phyloP scores from a whole-genome alignment of 30 jellyfish, hydroid and myxozoan genomes.

The Phacellophora camtschatica region DNA sequence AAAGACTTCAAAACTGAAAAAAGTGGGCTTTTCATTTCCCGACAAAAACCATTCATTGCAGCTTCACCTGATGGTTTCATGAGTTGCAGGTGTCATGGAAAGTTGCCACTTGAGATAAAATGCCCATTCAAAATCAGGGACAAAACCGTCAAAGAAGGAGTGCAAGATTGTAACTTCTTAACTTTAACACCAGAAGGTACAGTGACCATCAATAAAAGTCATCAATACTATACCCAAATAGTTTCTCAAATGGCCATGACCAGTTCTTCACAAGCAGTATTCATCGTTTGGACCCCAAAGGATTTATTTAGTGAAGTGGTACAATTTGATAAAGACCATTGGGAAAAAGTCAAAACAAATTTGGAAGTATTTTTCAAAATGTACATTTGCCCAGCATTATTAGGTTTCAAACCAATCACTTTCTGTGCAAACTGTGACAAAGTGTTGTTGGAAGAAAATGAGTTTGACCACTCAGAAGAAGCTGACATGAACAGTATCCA shows the following conservation, averaged over 20 bases:
- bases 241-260: slow-evolving; percentile 6
- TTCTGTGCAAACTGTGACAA: slow-evolving; percentile 68
- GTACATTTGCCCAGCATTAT: slow-evolving; percentile 37
- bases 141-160: slow-evolving; percentile 4
- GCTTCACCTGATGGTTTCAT: slow-evolving; percentile 64
- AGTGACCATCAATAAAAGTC: slow-evolving; percentile 3
- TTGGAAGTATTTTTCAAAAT: slow-evolving; percentile 23
- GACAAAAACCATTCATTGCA: slow-evolving; percentile 22
- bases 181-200: not conserved
- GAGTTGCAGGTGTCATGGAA: slow-evolving; percentile 37
- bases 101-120: not conserved
- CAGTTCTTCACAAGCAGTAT: not conserved
- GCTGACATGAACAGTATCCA: not conserved
- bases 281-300: slow-evolving; percentile 30
- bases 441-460: slow-evolving; percentile 13
- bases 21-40: slow-evolving; percentile 3
- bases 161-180: slow-evolving; percentile 5
- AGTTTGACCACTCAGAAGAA: slow-evolving; percentile 22
- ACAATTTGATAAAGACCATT: slow-evolving; percentile 3
- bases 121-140: slow-evolving; percentile 45
- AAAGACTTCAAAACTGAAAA: not conserved
- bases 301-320: slow-evolving; percentile 17
- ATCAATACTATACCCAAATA: slow-evolving; percentile 55
- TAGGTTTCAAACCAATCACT: slow-evolving; percentile 37
- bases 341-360: slow-evolving; percentile 17